A percentile compares a stretch with the other conserved stretches of the same genome.
Conservation (phyloP, 2,888 invertebrate genomes). For the Byasa hedistus region DNA sequence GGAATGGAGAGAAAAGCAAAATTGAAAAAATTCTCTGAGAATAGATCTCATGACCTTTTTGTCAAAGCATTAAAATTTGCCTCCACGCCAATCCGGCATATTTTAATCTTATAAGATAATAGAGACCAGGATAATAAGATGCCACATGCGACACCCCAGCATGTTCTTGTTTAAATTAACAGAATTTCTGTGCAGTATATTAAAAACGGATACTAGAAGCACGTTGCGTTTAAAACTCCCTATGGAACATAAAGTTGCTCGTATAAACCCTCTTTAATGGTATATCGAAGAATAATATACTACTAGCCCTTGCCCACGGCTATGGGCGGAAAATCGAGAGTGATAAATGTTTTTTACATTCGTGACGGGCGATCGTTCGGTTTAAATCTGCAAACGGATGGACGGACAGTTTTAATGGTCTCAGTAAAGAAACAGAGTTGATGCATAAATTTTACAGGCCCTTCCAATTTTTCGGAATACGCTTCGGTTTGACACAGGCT, state of each 20-base stretch:
- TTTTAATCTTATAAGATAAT: no score
- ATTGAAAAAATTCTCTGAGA: no score
- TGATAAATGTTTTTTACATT: slow-evolving; percentile 68
- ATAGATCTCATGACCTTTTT: no score
- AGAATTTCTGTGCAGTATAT: background rate
- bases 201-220: background rate
- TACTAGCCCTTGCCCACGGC: slow-evolving; percentile 29
- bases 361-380: slow-evolving; percentile 61
- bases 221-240: slow-evolving; percentile 32
- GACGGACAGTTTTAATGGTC: slow-evolving; percentile 71
- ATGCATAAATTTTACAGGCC: slow-evolving; percentile 60
- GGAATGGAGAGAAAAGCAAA: no score
- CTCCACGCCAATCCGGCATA: no score
- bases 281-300: slow-evolving; percentile 37
- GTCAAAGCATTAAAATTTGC: no score
- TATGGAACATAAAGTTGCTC: slow-evolving; percentile 38
- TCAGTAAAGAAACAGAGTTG: slow-evolving; percentile 61
- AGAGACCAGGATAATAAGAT: no score
- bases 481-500: slow-evolving; percentile 46
- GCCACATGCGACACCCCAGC: no score
- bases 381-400: slow-evolving; percentile 68
- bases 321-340: slow-evolving; percentile 56
- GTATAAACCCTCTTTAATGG: slow-evolving; percentile 50
- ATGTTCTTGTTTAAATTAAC: no score
- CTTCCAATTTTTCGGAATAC: slow-evolving; percentile 59